Percentiles rank a stretch among this genome's conserved stretches.
Conservation (phyloP, 2,888 invertebrate genomes). For the Gandaritis pyraliata region DNA sequence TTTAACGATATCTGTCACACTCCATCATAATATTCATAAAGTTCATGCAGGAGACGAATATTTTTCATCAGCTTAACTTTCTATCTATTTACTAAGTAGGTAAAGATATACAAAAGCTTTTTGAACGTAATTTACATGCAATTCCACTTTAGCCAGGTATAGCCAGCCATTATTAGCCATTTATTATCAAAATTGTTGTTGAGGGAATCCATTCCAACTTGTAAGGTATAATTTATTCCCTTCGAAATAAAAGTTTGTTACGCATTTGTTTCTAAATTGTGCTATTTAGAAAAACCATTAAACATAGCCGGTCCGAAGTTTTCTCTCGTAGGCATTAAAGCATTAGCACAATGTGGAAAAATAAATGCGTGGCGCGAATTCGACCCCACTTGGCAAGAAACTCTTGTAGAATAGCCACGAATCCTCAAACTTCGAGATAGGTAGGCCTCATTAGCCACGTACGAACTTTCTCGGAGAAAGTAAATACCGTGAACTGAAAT, state of each 20-base stretch:
- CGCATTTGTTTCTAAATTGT: conserved; percentile 34
- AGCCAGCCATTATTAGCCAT: too few relatives aligned
- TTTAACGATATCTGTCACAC: too few relatives aligned
- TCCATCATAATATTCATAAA: too few relatives aligned
- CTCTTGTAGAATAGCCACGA: conserved; percentile 41
- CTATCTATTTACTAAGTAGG: too few relatives aligned
- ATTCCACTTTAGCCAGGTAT: neutral
- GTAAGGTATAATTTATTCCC: conserved; percentile 12
- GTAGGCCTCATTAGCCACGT: conserved; percentile 50
- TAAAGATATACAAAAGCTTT: neutral
- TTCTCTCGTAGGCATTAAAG: conserved; percentile 42
- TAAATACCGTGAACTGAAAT: conserved; percentile 23
- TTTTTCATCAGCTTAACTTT: too few relatives aligned
- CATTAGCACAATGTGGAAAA: conserved; percentile 47
- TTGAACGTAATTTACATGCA: neutral
- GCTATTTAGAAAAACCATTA: conserved; percentile 36
- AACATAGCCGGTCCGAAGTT: conserved; percentile 37
- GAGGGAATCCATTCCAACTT: conserved; percentile 18
- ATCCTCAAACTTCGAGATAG: conserved; percentile 46
- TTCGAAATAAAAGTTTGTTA: conserved; percentile 23
- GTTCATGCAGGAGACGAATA: too few relatives aligned
- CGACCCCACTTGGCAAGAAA: conserved; percentile 39
- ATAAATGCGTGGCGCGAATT: conserved; percentile 37
- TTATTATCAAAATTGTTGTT: conserved; percentile 21
- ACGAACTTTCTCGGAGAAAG: conserved; percentile 35